A percentile compares a stretch with the other conserved stretches of the same genome.
Evolutionary conservation across 2,797 vertebrate genomes (phyloP).

Genomic region (Scyliorhinus canicula): DNA sequence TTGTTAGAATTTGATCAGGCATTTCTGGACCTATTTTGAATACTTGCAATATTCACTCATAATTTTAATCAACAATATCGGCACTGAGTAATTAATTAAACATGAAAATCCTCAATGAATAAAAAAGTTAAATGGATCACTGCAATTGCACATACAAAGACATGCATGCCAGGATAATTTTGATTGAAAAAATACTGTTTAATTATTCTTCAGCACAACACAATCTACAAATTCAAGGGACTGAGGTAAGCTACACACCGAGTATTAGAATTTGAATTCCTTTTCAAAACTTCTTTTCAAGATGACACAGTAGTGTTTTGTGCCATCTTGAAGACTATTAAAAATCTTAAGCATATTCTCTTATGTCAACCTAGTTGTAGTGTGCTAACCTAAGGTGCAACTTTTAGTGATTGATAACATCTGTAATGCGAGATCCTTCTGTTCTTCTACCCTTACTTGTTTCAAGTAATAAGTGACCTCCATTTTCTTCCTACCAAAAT

Average conservation of each 20-base stretch:
- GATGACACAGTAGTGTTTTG: background rate
- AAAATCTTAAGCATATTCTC: background rate
- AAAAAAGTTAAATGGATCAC: background rate
- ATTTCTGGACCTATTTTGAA: background rate
- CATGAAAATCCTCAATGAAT: background rate
- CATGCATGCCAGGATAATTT: background rate
- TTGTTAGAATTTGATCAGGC: background rate
- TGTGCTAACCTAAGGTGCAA: no score
- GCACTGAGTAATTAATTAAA: background rate
- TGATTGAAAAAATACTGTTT: background rate
- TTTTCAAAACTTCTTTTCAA: background rate
- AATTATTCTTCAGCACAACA: background rate
- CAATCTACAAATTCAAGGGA: background rate
- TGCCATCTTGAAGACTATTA: background rate
- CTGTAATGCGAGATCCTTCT: background rate
- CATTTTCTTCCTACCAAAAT: background rate
- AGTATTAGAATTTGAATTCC: background rate
- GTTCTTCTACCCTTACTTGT: background rate
- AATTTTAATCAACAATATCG: conserved; percentile 18
- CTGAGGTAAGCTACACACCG: background rate
- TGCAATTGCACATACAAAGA: background rate
- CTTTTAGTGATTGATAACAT: no score
- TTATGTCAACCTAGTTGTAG: background rate
- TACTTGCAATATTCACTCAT: background rate
- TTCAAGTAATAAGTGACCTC: background rate